Evolutionary conservation across 2,113 vertebrate genomes (phyloP).

Genomic region (Aviceda subcristata): DNA sequence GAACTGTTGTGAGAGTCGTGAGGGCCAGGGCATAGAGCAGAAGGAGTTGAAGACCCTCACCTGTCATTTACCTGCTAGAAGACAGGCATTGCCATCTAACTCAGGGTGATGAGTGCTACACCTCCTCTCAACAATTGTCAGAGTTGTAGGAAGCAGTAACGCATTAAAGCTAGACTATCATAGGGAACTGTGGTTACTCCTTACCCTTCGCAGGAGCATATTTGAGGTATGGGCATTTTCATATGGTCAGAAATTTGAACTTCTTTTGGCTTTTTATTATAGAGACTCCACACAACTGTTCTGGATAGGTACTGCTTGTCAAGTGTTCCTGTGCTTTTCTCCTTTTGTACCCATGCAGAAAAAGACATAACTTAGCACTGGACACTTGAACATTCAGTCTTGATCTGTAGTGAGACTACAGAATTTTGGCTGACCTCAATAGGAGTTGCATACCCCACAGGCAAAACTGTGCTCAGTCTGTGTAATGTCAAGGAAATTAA

Average conservation of each 20-base stretch:
- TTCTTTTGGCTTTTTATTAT: background rate
- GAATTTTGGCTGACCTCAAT: background rate
- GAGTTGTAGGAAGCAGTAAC: background rate
- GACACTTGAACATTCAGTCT: background rate
- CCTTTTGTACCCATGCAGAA: background rate
- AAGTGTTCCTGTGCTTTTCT: background rate
- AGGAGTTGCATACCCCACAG: background rate
- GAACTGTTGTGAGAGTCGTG: background rate
- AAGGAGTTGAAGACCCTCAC: background rate
- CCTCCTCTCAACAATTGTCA: background rate
- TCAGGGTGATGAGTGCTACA: background rate
- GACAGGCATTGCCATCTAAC: background rate
- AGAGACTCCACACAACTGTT: background rate
- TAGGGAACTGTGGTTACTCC: background rate
- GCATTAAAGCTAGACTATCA: background rate
- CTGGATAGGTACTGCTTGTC: background rate
- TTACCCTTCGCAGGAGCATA: accelerated
- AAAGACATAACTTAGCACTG: background rate
- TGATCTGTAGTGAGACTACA: background rate
- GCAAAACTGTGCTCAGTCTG: background rate
- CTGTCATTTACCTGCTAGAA: background rate
- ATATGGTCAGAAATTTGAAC: background rate
- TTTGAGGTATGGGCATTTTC: background rate
- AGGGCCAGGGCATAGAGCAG: background rate
- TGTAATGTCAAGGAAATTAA: background rate